Evolutionary conservation across 2,797 vertebrate species (phyloP).

Genomic region (Dryobates pubescens): DNA sequence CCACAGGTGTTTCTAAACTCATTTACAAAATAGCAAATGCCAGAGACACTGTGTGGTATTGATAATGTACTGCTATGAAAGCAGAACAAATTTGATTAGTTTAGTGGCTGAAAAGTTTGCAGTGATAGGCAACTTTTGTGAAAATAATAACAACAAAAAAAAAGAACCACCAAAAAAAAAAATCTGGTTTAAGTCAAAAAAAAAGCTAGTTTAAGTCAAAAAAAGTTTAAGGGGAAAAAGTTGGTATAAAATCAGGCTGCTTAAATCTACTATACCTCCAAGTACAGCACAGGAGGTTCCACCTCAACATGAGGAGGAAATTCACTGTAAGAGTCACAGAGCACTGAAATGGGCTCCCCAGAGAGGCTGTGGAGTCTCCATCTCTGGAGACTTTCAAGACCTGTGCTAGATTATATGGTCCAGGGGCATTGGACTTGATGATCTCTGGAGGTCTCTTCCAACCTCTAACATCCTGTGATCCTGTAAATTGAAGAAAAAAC

Average conservation of each 20-base stretch:
- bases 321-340: too few relatives aligned
- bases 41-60: not conserved
- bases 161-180: not conserved
- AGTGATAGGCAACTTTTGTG: not conserved
- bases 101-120: not conserved
- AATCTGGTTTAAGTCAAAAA: not conserved
- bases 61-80: constrained; percentile 8
- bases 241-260: not conserved
- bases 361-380: too few relatives aligned
- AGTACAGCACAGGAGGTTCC: too few relatives aligned
- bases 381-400: too few relatives aligned
- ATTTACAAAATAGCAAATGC: constrained; percentile 20
- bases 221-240: not conserved
- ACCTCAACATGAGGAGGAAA: too few relatives aligned
- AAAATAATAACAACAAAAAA: not conserved
- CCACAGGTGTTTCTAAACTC: constrained; percentile 24
- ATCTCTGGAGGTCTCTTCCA: too few relatives aligned
- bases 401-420: too few relatives aligned
- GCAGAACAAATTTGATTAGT: not conserved
- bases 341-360: too few relatives aligned
- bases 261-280: not conserved
- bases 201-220: not conserved
- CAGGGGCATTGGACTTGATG: too few relatives aligned
- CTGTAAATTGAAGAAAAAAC: not conserved
- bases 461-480: too few relatives aligned